Percentiles rank a stretch among this genome's conserved stretches.
Conservation (phyloP, 35 echinoderm and acorn worm species). For the Heliocidaris erythrogramma region DNA sequence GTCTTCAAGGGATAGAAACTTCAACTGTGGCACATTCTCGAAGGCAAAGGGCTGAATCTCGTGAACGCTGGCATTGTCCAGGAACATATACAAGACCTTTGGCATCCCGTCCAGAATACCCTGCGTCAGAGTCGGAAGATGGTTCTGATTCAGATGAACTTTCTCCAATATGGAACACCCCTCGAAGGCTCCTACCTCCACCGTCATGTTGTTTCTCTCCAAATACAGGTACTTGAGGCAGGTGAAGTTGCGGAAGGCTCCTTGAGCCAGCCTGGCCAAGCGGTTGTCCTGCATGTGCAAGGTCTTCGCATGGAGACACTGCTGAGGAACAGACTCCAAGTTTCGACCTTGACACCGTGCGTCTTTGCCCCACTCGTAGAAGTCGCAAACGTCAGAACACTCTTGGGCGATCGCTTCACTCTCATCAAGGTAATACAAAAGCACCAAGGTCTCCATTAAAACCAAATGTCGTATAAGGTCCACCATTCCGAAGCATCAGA, state of each 20-base stretch:
- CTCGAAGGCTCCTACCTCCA: constrained; percentile 22
- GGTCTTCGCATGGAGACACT: constrained; percentile 14
- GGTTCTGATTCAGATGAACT: not conserved
- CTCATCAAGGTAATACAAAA: not conserved
- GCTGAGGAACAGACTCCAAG: not conserved
- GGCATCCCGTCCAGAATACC: not conserved
- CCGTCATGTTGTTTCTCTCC: constrained; percentile 12
- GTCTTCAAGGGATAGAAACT: constrained; percentile 17
- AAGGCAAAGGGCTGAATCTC: not conserved
- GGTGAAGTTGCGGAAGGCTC: constrained; percentile 7
- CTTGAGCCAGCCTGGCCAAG: not conserved
- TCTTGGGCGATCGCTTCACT: not conserved
- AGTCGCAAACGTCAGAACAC: constrained; percentile 35
- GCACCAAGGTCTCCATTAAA: not conserved
- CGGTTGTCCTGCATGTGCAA: constrained; percentile 19
- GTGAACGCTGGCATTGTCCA: not conserved
- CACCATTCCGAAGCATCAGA: not conserved
- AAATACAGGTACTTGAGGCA: constrained; percentile 29
- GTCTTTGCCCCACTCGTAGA: constrained; percentile 36
- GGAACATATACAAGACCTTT: not conserved
- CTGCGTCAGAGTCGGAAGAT: not conserved
- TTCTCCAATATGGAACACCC: not conserved
- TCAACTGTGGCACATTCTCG: constrained; percentile 11
- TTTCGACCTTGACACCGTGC: constrained; percentile 6
- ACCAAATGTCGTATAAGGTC: not conserved